Conservation (phyloP, 2,888 invertebrate species). For the Caenorhabditis afra region DNA sequence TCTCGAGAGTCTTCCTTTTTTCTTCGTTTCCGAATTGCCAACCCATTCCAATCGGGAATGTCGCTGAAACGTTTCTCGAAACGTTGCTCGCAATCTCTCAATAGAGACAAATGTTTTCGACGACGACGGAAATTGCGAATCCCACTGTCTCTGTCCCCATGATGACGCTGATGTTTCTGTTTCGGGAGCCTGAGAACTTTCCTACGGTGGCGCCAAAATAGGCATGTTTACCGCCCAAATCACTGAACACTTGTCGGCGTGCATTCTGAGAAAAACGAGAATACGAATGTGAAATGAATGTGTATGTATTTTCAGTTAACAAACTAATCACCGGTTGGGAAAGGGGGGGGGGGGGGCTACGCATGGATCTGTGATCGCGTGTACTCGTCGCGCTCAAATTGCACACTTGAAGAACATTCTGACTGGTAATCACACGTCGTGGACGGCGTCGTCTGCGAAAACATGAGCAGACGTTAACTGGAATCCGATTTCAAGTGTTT, state of each 20-base stretch:
- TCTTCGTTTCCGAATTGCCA: neutral
- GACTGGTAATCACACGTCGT: slow-evolving; percentile 28
- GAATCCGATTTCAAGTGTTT: slow-evolving; percentile 5
- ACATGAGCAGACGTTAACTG: slow-evolving; percentile 18
- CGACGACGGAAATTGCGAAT: too few relatives aligned
- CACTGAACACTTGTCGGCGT: slow-evolving; percentile 40
- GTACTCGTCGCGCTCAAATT: slow-evolving; percentile 9
- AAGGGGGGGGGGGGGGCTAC: too few relatives aligned
- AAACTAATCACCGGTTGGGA: slow-evolving; percentile 8
- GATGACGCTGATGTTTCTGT: too few relatives aligned
- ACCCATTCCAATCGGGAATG: too few relatives aligned
- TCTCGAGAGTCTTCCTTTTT: neutral
- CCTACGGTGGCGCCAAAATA: slow-evolving; percentile 14
- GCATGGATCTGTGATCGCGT: slow-evolving; percentile 18
- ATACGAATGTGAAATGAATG: slow-evolving; percentile 22
- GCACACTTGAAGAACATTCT: neutral
- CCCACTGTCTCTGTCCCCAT: too few relatives aligned
- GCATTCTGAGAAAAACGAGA: slow-evolving; percentile 21
- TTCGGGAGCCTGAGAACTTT: too few relatives aligned
- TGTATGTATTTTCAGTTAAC: slow-evolving; percentile 28
- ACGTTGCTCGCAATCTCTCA: slow-evolving; percentile 21
- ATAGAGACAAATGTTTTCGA: too few relatives aligned
- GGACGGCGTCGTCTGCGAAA: slow-evolving; percentile 30
- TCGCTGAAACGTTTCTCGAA: slow-evolving; percentile 7
- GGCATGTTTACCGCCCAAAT: slow-evolving; percentile 29